Percentiles rank a stretch among this genome's conserved stretches.
These are phyloP conservation scores for Euura saliciscinereae DNA, from an alignment of 1,140 invertebrate genomes.

Conservation along the genomic window DNA sequence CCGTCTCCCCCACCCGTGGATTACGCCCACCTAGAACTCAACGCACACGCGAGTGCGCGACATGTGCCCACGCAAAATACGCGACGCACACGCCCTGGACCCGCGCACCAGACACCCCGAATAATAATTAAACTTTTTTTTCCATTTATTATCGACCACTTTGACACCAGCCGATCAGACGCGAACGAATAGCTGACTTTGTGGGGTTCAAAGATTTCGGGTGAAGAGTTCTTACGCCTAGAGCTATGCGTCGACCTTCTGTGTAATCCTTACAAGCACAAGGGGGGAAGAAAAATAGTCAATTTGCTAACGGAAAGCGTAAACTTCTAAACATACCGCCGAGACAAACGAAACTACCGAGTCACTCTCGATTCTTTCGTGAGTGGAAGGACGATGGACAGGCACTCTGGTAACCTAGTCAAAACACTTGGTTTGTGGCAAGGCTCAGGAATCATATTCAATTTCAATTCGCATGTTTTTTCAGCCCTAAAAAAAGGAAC, in stretches of 20 bases:
- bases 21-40: conserved; percentile 6
- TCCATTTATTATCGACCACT: not conserved
- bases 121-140: not conserved
- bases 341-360: not conserved
- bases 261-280: too few species aligned
- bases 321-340: not conserved
- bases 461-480: too few species aligned
- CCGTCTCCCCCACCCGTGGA: conserved; percentile 11
- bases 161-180: too few species aligned
- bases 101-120: not conserved
- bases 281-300: not conserved
- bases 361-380: not conserved
- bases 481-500: too few species aligned
- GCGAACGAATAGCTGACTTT: too few species aligned
- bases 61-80: conserved; percentile 4
- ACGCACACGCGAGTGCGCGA: conserved; percentile 4
- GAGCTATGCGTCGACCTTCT: too few species aligned
- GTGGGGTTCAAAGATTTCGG: too few species aligned
- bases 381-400: not conserved
- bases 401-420: not conserved
- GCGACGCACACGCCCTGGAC: not conserved
- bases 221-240: too few species aligned
- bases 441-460: too few species aligned
- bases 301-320: not conserved
- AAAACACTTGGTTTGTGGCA: not conserved